phyloP scores from a whole-genome alignment of 1,140 invertebrate genomes.

The Cydia amplana region DNA sequence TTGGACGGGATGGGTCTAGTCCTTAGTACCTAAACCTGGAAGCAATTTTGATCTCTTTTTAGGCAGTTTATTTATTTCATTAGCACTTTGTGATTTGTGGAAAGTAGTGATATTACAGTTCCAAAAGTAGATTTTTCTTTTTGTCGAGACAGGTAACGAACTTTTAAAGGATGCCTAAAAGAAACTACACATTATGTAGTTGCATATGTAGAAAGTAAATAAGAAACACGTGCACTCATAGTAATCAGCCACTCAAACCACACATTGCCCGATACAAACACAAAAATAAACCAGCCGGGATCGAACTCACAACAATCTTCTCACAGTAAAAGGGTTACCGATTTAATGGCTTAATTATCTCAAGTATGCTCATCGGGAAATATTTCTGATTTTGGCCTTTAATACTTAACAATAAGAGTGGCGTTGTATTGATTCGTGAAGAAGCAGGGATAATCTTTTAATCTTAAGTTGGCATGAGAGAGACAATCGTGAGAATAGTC shows the following conservation, averaged over 20 bases:
- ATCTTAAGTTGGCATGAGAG: conserved; percentile 42
- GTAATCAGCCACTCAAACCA: conserved; percentile 47
- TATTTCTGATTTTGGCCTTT: conserved; percentile 4
- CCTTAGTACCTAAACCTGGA: not conserved
- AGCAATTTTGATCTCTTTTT: not conserved
- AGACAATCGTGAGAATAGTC: conserved; percentile 42
- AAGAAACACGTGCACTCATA: conserved; percentile 37
- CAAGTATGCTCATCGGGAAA: conserved; percentile 62
- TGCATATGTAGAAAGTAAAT: not conserved
- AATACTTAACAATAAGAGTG: not conserved
- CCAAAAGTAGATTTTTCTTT: not conserved
- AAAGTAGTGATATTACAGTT: not conserved
- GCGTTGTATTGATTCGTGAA: not conserved
- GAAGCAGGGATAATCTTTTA: conserved; percentile 52
- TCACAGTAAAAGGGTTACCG: conserved; percentile 68
- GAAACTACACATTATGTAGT: not conserved
- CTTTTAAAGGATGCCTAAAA: no score
- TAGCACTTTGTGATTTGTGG: no score
- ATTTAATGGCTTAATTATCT: conserved; percentile 77
- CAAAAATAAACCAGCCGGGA: conserved; percentile 64
- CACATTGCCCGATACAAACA: conserved; percentile 56
- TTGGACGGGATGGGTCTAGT: not conserved
- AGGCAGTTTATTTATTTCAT: no score
- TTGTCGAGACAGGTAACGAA: not conserved
- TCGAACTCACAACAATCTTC: conserved; percentile 51